These are phyloP conservation scores for Tetrapedia diversipes DNA, from an alignment of 2,888 invertebrate genomes.

Conservation along the genomic window DNA sequence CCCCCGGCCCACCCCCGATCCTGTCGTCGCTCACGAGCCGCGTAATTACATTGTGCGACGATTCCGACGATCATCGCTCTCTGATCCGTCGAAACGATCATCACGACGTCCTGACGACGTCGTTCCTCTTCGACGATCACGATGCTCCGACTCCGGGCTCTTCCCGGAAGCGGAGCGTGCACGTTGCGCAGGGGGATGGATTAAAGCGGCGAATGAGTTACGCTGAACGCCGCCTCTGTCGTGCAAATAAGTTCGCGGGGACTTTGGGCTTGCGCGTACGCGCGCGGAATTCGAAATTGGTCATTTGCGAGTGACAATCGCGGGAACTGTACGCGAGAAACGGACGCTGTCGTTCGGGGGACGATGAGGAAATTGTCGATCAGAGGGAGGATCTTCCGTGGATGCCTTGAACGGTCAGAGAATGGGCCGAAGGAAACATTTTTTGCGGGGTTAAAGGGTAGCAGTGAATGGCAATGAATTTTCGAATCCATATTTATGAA, in stretches of 20 bases:
- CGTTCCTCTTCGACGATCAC: conserved; percentile 16
- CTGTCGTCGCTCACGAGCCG: conserved; percentile 70
- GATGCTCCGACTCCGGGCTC: conserved; percentile 25
- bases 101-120: conserved; percentile 41
- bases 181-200: conserved; percentile 18
- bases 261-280: conserved; percentile 48
- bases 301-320: conserved; percentile 26
- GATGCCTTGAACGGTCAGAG: neutral
- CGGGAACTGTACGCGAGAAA: neutral
- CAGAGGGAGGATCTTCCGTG: neutral
- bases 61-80: conserved; percentile 50
- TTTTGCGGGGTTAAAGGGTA: too few relatives aligned
- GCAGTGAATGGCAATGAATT: too few relatives aligned
- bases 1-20: neutral
- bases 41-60: conserved; percentile 81
- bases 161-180: neutral
- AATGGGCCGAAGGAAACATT: too few relatives aligned
- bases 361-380: conserved; percentile 22
- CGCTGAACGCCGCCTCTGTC: conserved; percentile 58
- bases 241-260: conserved; percentile 66
- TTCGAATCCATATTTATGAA: too few relatives aligned
- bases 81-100: conserved; percentile 61
- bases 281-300: conserved; percentile 62
- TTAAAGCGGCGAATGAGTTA: conserved; percentile 65
- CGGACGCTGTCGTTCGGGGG: neutral